These are phyloP conservation scores for Tonatia bakeri DNA, from an alignment of 2,113 vertebrate species.

Conservation along the genomic window DNA sequence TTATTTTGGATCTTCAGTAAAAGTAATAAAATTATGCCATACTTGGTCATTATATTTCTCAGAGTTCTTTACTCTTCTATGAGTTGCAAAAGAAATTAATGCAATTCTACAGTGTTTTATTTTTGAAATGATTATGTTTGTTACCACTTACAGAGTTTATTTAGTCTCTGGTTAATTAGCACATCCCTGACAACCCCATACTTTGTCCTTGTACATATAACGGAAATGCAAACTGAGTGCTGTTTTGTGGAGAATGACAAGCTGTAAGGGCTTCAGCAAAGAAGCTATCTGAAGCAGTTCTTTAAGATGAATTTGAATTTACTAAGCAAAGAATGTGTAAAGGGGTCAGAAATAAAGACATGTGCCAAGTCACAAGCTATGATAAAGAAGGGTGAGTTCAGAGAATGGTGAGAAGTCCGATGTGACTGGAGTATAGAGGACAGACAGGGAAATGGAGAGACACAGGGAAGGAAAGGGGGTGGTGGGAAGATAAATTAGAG, in stretches of 20 bases:
- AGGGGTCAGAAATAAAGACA: neutral
- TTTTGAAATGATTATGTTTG: conserved; percentile 14
- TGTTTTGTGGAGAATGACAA: neutral
- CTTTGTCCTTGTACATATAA: neutral
- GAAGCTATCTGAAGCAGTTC: neutral
- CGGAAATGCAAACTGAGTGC: neutral
- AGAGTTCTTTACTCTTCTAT: neutral
- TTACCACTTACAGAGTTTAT: neutral
- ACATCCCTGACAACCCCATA: neutral
- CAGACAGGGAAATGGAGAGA: neutral
- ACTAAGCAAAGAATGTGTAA: neutral
- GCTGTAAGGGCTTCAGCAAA: neutral
- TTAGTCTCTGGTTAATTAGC: neutral
- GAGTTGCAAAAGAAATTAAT: neutral
- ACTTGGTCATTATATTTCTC: conserved; percentile 6
- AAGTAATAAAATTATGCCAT: neutral
- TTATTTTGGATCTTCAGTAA: neutral
- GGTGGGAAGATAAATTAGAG: neutral
- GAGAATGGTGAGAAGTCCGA: neutral
- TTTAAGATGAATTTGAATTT: neutral
- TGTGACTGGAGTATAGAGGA: neutral
- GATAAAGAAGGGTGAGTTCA: neutral
- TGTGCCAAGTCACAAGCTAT: neutral
- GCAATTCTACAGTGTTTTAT: neutral
- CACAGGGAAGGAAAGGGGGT: neutral